phyloP scores from a whole-genome alignment of 2,888 invertebrate genomes.

The Anthrax anthrax region DNA sequence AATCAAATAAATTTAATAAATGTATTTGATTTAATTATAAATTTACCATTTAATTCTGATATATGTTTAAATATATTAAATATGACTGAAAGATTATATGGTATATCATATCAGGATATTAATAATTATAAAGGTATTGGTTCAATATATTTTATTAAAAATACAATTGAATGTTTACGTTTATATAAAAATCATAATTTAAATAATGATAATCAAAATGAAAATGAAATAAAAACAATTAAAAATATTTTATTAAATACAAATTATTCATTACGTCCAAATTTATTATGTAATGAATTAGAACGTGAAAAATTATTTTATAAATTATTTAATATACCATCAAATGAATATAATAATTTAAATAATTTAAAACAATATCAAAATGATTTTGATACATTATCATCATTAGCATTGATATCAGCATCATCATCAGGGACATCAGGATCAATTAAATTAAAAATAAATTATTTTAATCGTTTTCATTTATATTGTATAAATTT shows the following conservation, averaged over 20 bases:
- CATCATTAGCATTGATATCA: too few relatives aligned
- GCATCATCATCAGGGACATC: too few relatives aligned
- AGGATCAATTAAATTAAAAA: constrained; percentile 25
- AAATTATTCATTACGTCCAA: constrained; percentile 20
- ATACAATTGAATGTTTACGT: constrained; percentile 8
- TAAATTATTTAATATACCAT: constrained; percentile 17
- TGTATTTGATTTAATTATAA: constrained; percentile 29
- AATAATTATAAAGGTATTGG: constrained; percentile 21
- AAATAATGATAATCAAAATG: not conserved
- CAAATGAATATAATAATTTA: constrained; percentile 17
- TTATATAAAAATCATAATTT: constrained; percentile 2
- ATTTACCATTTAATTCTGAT: constrained; percentile 27
- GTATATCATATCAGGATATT: constrained; percentile 1
- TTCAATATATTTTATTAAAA: constrained; percentile 15
- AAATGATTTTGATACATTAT: constrained; percentile 24
- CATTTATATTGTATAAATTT: constrained; percentile 25
- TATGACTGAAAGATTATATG: constrained; percentile 25
- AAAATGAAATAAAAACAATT: not conserved
- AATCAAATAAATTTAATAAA: constrained; percentile 23
- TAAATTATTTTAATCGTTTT: constrained; percentile 27
- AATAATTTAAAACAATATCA: constrained; percentile 24
- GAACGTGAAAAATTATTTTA: constrained; percentile 22
- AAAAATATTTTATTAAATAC: not conserved
- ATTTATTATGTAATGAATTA: constrained; percentile 19
- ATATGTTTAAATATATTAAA: constrained; percentile 25